Percentiles rank a stretch among this genome's conserved stretches.
Conservation (phyloP, 2,888 invertebrate species). For the Netelia inedita region DNA sequence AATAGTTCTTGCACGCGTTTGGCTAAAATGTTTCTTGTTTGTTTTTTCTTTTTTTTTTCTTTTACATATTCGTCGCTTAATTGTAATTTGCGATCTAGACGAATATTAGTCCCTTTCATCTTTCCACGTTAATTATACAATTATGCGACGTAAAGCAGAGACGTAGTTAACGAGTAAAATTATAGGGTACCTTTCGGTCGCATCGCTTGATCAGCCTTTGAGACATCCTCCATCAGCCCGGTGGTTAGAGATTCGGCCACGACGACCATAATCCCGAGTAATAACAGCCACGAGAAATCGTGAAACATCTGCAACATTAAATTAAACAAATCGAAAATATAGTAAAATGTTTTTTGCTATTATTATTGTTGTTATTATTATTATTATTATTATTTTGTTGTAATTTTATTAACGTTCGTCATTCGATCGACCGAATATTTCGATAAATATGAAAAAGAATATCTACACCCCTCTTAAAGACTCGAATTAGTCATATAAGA, state of each 20-base stretch:
- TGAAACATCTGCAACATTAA: constrained; percentile 75
- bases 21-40: constrained; percentile 74
- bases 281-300: constrained; percentile 74
- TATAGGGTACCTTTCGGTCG: constrained; percentile 80
- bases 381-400: neutral
- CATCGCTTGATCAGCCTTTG: constrained; percentile 79
- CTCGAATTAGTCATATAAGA: neutral
- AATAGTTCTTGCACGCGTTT: constrained; percentile 84
- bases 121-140: neutral
- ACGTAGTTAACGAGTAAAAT: neutral
- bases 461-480: neutral
- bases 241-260: constrained; percentile 78
- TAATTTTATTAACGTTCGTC: neutral
- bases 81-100: neutral
- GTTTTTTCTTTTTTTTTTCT: neutral
- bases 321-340: neutral
- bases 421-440: neutral
- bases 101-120: neutral
- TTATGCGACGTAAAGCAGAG: neutral
- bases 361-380: neutral
- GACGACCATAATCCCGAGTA: constrained; percentile 74
- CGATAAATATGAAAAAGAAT: neutral
- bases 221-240: constrained; percentile 78
- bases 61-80: neutral
- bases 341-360: neutral